Evolutionary conservation across 1,140 invertebrate genomes (phyloP).

Genomic region (Probaryconus sp.): DNA sequence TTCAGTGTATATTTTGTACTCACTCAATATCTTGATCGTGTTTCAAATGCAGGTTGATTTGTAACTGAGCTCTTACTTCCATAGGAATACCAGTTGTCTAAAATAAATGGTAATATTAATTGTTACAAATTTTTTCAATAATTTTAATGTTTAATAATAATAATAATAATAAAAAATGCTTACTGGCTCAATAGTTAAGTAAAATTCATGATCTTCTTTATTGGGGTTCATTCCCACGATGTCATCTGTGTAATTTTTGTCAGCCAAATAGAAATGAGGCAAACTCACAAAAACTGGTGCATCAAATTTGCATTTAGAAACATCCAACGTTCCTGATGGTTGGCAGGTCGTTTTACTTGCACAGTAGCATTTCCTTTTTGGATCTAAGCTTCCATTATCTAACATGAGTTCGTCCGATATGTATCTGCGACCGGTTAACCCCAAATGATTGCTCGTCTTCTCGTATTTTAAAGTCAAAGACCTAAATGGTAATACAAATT

Average conservation of each 20-base stretch:
- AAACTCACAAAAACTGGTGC: constrained; percentile 90
- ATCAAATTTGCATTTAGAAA: constrained; percentile 84
- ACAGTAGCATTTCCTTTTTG: constrained; percentile 80
- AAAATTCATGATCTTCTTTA: constrained; percentile 83
- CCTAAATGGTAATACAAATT: not conserved
- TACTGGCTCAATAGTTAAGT: constrained; percentile 85
- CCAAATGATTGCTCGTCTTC: constrained; percentile 70
- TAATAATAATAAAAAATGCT: constrained; percentile 5
- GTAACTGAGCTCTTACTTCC: constrained; percentile 82
- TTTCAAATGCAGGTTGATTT: constrained; percentile 85
- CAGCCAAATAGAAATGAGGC: constrained; percentile 92
- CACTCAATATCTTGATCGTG: constrained; percentile 80
- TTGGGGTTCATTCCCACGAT: constrained; percentile 86
- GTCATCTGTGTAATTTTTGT: constrained; percentile 81
- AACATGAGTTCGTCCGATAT: constrained; percentile 81
- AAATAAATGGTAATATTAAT: constrained; percentile 51
- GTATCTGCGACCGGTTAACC: constrained; percentile 81
- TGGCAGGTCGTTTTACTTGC: constrained; percentile 64
- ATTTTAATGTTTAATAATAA: constrained; percentile 15
- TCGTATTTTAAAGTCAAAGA: constrained; percentile 41
- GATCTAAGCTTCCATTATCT: constrained; percentile 84
- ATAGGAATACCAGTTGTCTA: constrained; percentile 84
- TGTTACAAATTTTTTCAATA: constrained; percentile 4
- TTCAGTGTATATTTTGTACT: no score
- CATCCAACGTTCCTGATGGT: constrained; percentile 82